Evolutionary conservation across 2,797 vertebrate genomes (phyloP), one percentile per base, ranked within the genome.

Genomic region (Channa striata): DNA sequence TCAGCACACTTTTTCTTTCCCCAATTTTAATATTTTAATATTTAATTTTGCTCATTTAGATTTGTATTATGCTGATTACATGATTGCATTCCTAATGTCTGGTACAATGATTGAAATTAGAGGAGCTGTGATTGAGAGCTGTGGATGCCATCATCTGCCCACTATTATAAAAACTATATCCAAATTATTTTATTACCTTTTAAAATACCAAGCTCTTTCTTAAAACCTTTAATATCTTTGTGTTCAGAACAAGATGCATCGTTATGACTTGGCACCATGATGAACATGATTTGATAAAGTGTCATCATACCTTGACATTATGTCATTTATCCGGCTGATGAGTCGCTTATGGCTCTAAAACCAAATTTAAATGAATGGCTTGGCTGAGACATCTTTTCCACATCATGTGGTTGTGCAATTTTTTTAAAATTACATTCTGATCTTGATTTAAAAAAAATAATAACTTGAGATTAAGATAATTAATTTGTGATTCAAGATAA

Each of bases 21-120:
- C n/a, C n/a, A n/a, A n/a, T n/a, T n/a, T n/a, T n/a, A n/a, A 33
- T 1, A 30, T 8, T 37, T 3, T 4, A 25, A 3, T 11, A 25
- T 30, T 17, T 7, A 6, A 25, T 60, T 40, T 46, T 30, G 37
- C 11, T n/a, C 36, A 14, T 60, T 30, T 44, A 8, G 10, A 72
- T 44, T 19, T 16, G 16, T 30, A 20, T 37, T 19, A 14, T n/a
- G 20, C 30, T 12, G 16, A 60, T 59, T 34, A 19, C 30, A 49
- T 73, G 42, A 68, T 70, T 74, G 46, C 49, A 16, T 40, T 54
- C 1, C 2, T 16, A 52, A 21, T 64, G 11, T 30, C 1, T 23
- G 5, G 11, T 59, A 19, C 59, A 59, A 13, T 78, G 42, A 63
- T 73, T 69, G 49, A 53, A 69, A 59, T 59, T 78, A 63, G 19